A percentile compares a stretch with the other conserved stretches of the same genome.
phyloP scores from a whole-genome alignment of 2,113 vertebrate species.

The Erpornis zantholeuca region DNA sequence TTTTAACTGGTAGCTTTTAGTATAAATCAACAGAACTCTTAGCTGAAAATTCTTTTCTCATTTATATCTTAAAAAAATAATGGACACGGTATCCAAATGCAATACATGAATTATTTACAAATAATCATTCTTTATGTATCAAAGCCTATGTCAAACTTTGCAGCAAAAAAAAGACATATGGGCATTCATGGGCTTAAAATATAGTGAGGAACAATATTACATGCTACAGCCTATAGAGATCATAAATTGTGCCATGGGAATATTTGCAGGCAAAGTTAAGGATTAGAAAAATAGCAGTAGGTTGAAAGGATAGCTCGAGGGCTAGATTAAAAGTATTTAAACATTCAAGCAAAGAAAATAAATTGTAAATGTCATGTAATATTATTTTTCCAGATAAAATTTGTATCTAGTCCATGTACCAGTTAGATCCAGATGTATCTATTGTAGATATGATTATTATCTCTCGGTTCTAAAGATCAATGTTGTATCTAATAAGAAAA shows the following conservation, averaged over 20 bases:
- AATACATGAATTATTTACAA: background rate
- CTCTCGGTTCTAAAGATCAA: background rate
- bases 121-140: background rate
- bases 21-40: background rate
- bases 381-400: background rate
- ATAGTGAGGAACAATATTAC: background rate
- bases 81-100: fast-evolving
- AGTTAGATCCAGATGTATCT: background rate
- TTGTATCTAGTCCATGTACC: background rate
- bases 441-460: background rate
- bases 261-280: background rate
- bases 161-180: background rate
- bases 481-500: background rate
- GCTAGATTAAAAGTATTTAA: background rate
- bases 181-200: background rate
- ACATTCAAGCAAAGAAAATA: background rate
- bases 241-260: background rate
- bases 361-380: background rate
- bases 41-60: background rate
- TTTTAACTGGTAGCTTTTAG: background rate
- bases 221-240: background rate
- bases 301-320: background rate
- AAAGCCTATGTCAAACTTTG: background rate
- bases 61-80: background rate
- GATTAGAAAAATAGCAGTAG: background rate